Base-by-base conservation (phyloP, 2,113 vertebrate genomes). In the Heterochromis multidens region DNA sequence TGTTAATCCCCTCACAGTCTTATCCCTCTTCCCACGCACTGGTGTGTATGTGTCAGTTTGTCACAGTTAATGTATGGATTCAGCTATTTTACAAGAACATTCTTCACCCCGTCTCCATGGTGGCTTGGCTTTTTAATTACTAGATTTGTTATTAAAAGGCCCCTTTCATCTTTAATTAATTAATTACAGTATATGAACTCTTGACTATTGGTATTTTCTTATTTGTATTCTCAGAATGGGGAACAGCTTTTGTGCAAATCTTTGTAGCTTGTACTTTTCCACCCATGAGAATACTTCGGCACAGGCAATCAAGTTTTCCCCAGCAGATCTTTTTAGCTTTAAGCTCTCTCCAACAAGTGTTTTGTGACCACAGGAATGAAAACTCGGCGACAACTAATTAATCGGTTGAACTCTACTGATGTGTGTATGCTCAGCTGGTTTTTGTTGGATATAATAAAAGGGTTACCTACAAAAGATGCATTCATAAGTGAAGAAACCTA, bases 241-340 rank as follows among this genome's bases (percentile, higher is more conserved):
- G 80, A 70, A 60, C 79, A 77, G 67, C 31, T 86, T 87, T 82
- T 83, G 86, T 90, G 77, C n/a, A 86, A 60, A 78, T 80, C 84
- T 3, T 86, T 79, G 80, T 79, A 33, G 70, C 37, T 81, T 43
- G 1, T 16, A 57, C 58, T 46, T 72, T 74, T 80, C 33, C 29
- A 3, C 77, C 70, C 79, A 77, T 84, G 67, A 86, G 78, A 88
- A 80, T 72, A 84, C 81, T 63, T 89, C 16, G 3, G 72, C 57
- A 78, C 54, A 81, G 37, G 60, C 58, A 76, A 60, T 78, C 79
- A 77, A 82, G 60, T 79, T 80, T 87, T 85, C 80, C 83, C 46
- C 83, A 35, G 78, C 59, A 86, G 84, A 54, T 33, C 17, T 74
- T 74, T 74, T 54, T 11, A 54, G 27, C 27, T 89, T 49, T 78